phyloP scores from a whole-genome alignment of 2,888 invertebrate genomes.

The Lasioglossum malachurum region DNA sequence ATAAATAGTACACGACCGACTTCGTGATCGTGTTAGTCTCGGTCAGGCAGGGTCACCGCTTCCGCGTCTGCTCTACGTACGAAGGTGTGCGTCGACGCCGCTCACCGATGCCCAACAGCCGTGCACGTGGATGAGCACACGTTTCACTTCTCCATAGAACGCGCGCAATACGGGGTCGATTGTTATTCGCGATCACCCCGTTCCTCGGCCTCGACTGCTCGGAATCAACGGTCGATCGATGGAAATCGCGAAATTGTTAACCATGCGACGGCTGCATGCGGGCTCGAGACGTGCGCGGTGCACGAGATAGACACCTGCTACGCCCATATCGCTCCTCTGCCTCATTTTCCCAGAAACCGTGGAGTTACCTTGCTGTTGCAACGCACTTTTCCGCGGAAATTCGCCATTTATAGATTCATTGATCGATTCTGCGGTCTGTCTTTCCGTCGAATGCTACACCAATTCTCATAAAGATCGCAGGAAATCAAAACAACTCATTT shows the following conservation, averaged over 20 bases:
- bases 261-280: neutral
- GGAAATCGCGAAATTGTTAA: constrained; percentile 13
- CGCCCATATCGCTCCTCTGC: neutral
- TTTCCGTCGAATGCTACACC: too few species aligned
- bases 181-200: constrained; percentile 42
- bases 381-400: neutral
- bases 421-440: neutral
- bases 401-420: neutral
- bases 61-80: constrained; percentile 51
- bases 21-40: constrained; percentile 56
- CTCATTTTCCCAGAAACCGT: neutral
- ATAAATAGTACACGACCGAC: constrained; percentile 53
- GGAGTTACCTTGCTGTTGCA: neutral
- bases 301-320: constrained; percentile 5
- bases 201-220: neutral
- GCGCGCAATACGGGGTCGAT: constrained; percentile 34
- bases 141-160: neutral
- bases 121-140: neutral
- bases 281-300: neutral
- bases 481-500: too few species aligned
- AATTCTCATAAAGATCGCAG: too few species aligned
- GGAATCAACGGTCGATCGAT: neutral
- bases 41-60: constrained; percentile 65
- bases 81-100: constrained; percentile 3
- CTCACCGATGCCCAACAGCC: neutral